Evolutionary conservation across 2,888 invertebrate genomes (phyloP).

Genomic region (Catotricha subobsoleta): DNA sequence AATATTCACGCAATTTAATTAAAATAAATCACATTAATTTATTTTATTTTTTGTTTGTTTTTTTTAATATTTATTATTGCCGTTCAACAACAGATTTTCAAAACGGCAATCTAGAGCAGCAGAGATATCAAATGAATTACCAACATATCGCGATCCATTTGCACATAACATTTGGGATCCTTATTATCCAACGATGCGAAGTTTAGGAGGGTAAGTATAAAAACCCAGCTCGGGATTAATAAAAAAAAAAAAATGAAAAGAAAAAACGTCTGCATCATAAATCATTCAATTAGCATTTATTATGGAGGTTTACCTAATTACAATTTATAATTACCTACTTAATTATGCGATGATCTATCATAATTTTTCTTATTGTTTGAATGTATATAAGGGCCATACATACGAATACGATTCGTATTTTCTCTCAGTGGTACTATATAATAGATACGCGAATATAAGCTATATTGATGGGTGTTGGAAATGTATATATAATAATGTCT

Average conservation of each 20-base stretch:
- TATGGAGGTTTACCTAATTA: too few species aligned
- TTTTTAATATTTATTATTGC: background rate
- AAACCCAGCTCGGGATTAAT: slow-evolving; percentile 4
- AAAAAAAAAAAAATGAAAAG: background rate
- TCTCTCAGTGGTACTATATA: too few species aligned
- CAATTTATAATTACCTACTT: too few species aligned
- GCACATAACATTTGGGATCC: slow-evolving; percentile 68
- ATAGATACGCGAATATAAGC: too few species aligned
- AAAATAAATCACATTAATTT: background rate
- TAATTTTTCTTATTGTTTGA: too few species aligned
- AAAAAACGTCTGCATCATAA: background rate
- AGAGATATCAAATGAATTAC: slow-evolving; percentile 73
- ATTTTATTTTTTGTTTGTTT: background rate
- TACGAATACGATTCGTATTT: too few species aligned
- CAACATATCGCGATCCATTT: slow-evolving; percentile 64
- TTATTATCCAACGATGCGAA: slow-evolving; percentile 34
- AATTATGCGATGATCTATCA: too few species aligned
- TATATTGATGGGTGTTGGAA: too few species aligned
- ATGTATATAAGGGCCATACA: too few species aligned
- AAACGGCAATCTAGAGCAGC: slow-evolving; percentile 74
- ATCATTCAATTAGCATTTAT: background rate
- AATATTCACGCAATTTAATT: background rate
- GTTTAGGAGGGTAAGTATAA: slow-evolving; percentile 36
- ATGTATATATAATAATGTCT: too few species aligned
- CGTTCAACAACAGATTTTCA: slow-evolving; percentile 52